Evolutionary conservation across 2,113 vertebrate genomes (phyloP).

Genomic region (Equus przewalskii): DNA sequence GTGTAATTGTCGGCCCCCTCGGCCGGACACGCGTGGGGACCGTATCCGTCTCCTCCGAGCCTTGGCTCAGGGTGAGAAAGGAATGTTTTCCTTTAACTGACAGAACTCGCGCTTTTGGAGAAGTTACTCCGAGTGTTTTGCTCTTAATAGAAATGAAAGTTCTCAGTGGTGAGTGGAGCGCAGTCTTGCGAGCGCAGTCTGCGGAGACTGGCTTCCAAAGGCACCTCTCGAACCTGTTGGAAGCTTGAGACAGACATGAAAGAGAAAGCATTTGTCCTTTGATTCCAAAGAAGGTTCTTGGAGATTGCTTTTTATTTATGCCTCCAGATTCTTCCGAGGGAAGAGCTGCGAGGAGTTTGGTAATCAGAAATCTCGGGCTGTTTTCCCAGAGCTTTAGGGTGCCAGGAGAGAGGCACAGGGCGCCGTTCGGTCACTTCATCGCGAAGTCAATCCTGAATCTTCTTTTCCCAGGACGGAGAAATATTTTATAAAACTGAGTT

Average conservation of each 20-base stretch:
- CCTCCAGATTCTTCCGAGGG: neutral
- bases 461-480: conserved; percentile 34
- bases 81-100: conserved; percentile 12
- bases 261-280: neutral
- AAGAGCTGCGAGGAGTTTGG: conserved; percentile 41
- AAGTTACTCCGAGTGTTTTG: conserved; percentile 62
- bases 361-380: neutral
- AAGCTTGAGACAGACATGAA: neutral
- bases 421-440: neutral
- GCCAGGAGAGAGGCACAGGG: neutral
- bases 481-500: conserved; percentile 38
- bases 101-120: conserved; percentile 57
- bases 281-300: conserved; percentile 50
- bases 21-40: conserved; percentile 82
- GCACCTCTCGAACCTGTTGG: conserved; percentile 22
- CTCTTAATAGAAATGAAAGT: conserved; percentile 75
- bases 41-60: neutral
- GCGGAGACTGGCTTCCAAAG: conserved; percentile 9
- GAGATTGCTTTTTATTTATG: conserved; percentile 41
- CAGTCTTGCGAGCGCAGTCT: neutral
- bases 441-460: neutral
- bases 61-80: conserved; percentile 41
- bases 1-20: conserved; percentile 79
- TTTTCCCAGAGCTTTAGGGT: neutral
- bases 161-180: conserved; percentile 19